Evolutionary conservation across 2,113 vertebrate genomes (phyloP), one percentile per base, ranked within the genome.

Genomic region (Ancistrus triradiatus): DNA sequence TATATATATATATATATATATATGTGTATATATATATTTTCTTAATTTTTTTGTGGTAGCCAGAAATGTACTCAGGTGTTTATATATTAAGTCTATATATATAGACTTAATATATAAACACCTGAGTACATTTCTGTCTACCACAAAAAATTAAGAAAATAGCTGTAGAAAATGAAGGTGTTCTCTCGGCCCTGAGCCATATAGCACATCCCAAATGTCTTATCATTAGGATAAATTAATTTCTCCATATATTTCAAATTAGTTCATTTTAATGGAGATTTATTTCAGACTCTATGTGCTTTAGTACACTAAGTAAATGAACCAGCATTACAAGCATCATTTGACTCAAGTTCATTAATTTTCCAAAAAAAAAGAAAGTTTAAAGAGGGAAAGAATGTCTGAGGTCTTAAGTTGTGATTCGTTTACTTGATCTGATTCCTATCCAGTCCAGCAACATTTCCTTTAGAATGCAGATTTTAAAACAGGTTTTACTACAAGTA

Each of bases 291-390:
- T 31, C 33, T 1, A n/a, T 25, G 25, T 46, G 17, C 27, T 47
- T 47, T 60, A 33, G 47, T 35, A 60, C 18, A 46, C 31, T 46
- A 42, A 59, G 9, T 6, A 31, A 17, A 59, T 59, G 42, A 59
- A 43, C 42, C 13, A 43, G 42, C 7, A 21, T 59, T 25, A 59
- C 57, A 58, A 58, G 55, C 43, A 7, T 21, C 57, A 59, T 47
- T 59, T n/a, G 17, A 46, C 17, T 59, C 25, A 59, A 46, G 28
- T 8, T 7, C 24, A 21, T 27, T 58, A 46, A 59, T 59, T 46
- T 6, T 31, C 24, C 8, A 9, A 10, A 17, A 5, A 33, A 33
- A 15, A 6, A 50, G n/a, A 17, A n/a, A 31, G 3, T 31, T 31
- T 31, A 4, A 4, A 31, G 7, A 7, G 27, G 27, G 27, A 31